These are phyloP conservation scores for Crotalus horridus DNA, from an alignment of 2,113 vertebrate species.

Conservation along the genomic window DNA sequence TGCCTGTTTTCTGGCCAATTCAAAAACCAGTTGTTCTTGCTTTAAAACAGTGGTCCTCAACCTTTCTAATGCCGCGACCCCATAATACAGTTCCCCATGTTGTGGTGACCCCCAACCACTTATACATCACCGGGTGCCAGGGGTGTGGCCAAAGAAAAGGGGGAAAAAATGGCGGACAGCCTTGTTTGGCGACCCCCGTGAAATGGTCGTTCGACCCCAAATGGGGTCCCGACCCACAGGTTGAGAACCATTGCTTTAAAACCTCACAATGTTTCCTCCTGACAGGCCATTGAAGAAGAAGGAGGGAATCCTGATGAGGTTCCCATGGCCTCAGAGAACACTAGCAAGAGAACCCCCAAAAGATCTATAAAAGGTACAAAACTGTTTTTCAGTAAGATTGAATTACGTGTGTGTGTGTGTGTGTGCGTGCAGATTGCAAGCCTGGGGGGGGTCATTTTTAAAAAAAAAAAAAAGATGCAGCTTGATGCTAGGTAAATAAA, in stretches of 20 bases:
- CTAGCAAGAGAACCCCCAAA: conserved; percentile 78
- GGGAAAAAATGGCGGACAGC: no score
- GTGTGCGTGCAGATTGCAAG: neutral
- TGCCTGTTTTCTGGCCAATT: neutral
- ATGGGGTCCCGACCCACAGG: no score
- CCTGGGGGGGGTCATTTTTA: neutral
- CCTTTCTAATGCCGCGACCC: no score
- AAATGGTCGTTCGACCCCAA: no score
- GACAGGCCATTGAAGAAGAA: conserved; percentile 92
- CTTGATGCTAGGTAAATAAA: neutral
- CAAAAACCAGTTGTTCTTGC: neutral
- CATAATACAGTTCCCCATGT: no score
- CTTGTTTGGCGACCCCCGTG: no score
- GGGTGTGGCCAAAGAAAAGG: no score
- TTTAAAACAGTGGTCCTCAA: neutral
- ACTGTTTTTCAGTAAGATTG: neutral
- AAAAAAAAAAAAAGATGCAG: neutral
- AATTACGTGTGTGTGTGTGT: neutral
- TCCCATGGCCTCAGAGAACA: conserved; percentile 74
- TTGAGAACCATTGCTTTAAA: neutral
- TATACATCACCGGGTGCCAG: no score
- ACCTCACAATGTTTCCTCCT: conserved; percentile 14
- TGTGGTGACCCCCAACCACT: no score
- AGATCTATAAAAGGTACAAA: conserved; percentile 82
- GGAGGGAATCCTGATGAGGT: conserved; percentile 95